Evolutionary conservation across 2,888 invertebrate genomes (phyloP).

Genomic region (Chrysodeixis includens): DNA sequence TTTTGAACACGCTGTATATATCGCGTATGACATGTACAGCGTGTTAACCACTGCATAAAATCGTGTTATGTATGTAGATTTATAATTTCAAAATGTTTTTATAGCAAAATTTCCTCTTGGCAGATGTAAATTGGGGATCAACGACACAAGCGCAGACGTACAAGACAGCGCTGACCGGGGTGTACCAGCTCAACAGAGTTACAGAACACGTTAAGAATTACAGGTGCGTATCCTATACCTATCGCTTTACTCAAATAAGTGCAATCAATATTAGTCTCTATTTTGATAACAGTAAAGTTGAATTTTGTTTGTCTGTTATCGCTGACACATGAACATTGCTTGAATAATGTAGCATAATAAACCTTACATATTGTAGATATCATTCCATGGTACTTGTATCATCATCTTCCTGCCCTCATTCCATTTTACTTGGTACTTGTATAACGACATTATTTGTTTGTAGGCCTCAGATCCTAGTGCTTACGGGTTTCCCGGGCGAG

Average conservation of each 20-base stretch:
- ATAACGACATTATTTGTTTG: constrained; percentile 3
- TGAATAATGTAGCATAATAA: too few relatives aligned
- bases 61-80: too few relatives aligned
- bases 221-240: constrained; percentile 64
- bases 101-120: constrained; percentile 31
- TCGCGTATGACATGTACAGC: too few relatives aligned
- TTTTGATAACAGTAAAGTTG: not conserved
- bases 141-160: constrained; percentile 99
- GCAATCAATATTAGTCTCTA: not conserved
- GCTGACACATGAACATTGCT: too few relatives aligned
- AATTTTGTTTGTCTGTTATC: not conserved
- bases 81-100: too few relatives aligned
- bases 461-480: constrained; percentile 93
- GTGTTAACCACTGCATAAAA: too few relatives aligned
- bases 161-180: constrained; percentile 96
- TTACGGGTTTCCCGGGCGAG: constrained; percentile 96
- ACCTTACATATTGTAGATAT: too few relatives aligned
- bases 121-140: constrained; percentile 99
- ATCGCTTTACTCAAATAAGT: not conserved
- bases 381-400: too few relatives aligned
- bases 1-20: too few relatives aligned
- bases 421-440: not conserved
- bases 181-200: constrained; percentile 96
- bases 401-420: too few relatives aligned
- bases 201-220: constrained; percentile 99